Conservation (phyloP, 2,113 vertebrate genomes). For the Eulemur macaco region DNA sequence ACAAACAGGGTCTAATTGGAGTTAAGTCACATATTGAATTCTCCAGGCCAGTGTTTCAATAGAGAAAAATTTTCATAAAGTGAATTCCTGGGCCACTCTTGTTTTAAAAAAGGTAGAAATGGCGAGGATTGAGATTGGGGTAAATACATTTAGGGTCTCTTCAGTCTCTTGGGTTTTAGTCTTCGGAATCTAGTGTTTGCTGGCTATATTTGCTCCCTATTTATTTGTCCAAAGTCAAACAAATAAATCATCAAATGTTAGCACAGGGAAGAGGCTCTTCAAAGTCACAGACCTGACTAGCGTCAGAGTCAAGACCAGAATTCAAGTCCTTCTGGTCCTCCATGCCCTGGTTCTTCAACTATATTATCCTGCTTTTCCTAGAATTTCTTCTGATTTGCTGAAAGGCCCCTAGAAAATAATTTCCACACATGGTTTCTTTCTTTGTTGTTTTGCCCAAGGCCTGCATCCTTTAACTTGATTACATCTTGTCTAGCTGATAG, state of each 20-base stretch:
- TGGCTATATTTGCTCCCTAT: background rate
- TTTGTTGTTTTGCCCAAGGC: slow-evolving; percentile 49
- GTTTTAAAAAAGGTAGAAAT: background rate
- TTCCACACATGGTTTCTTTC: slow-evolving; percentile 41
- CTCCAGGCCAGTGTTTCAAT: background rate
- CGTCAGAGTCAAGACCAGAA: background rate
- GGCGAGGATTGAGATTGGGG: background rate
- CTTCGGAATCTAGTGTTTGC: slow-evolving; percentile 10
- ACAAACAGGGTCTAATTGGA: background rate
- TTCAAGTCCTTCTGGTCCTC: background rate
- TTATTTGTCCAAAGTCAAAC: slow-evolving; percentile 9
- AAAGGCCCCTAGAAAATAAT: slow-evolving; percentile 47
- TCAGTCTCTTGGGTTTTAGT: background rate
- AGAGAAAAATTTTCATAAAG: background rate
- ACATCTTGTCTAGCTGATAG: slow-evolving; percentile 50
- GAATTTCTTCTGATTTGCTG: slow-evolving; percentile 25
- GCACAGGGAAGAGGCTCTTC: background rate
- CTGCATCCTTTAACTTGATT: slow-evolving; percentile 59
- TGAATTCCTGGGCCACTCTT: background rate
- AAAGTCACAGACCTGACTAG: background rate
- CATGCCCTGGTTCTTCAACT: background rate
- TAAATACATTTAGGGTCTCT: background rate
- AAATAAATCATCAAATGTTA: background rate
- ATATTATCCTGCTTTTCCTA: background rate
- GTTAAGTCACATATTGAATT: background rate